Conservation (phyloP, 2,797 vertebrate species). For the Rhynchonycteris naso region DNA sequence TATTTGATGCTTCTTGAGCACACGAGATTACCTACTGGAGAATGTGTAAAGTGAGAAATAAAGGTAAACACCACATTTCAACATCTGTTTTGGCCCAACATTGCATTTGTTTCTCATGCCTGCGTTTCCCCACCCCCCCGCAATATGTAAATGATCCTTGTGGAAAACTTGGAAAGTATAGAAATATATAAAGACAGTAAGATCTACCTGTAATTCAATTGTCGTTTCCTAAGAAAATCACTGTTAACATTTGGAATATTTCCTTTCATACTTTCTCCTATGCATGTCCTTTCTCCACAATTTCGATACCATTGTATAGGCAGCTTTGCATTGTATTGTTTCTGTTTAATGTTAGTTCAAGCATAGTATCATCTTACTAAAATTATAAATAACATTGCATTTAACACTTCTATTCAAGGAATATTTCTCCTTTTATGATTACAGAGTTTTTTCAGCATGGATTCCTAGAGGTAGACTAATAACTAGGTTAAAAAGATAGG, state of each 20-base stretch:
- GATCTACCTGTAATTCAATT: not conserved
- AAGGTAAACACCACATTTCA: not conserved
- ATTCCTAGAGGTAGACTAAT: constrained; percentile 30
- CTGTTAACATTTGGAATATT: constrained; percentile 41
- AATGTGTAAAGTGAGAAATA: not conserved
- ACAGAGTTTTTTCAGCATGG: not conserved
- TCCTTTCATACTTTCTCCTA: not conserved
- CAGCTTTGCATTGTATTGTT: not conserved
- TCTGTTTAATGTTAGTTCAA: constrained; percentile 13
- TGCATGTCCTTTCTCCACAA: not conserved
- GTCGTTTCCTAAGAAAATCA: constrained; percentile 38
- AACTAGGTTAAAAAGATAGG: constrained; percentile 4
- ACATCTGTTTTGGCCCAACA: not conserved
- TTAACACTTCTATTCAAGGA: constrained; percentile 16
- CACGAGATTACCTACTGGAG: not conserved
- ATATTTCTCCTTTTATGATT: constrained; percentile 22
- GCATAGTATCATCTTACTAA: not conserved
- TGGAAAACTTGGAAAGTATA: constrained; percentile 39
- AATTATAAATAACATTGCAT: not conserved
- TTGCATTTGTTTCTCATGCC: not conserved
- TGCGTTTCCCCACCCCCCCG: not conserved
- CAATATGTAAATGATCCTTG: not conserved
- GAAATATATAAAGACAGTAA: not conserved
- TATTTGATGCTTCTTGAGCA: not conserved
- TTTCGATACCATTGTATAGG: not conserved